Evolutionary conservation across 64 coral and sea anemone genomes (phyloP).

Genomic region (Montipora cactus): DNA sequence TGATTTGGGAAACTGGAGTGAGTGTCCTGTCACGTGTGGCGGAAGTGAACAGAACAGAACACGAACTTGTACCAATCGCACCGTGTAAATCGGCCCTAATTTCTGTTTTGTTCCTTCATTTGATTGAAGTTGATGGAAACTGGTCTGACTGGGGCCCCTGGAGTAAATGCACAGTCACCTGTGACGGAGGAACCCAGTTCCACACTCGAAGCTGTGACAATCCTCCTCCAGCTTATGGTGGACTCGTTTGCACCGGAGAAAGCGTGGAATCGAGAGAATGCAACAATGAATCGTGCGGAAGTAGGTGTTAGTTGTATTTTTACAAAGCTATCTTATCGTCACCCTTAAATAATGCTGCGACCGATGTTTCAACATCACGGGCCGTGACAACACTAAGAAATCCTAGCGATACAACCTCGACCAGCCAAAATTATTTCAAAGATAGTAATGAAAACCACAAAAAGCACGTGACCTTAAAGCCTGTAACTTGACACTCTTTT

Average conservation of each 20-base stretch:
- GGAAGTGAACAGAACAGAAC: slow-evolving; percentile 21
- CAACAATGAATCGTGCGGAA: slow-evolving; percentile 45
- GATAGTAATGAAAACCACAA: too few relatives aligned
- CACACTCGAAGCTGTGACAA: slow-evolving; percentile 47
- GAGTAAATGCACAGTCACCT: slow-evolving; percentile 56
- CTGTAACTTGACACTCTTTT: too few relatives aligned
- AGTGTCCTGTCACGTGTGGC: slow-evolving; percentile 50
- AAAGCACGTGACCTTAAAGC: too few relatives aligned
- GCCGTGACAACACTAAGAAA: too few relatives aligned
- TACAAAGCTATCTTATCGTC: neutral
- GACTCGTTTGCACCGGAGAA: slow-evolving; percentile 46
- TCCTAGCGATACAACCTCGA: too few relatives aligned
- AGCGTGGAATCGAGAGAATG: slow-evolving; percentile 34
- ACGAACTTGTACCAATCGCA: slow-evolving; percentile 45
- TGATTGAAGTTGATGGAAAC: slow-evolving; percentile 32
- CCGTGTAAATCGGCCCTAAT: neutral
- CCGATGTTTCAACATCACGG: too few relatives aligned
- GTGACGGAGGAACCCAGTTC: slow-evolving; percentile 47
- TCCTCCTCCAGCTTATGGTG: slow-evolving; percentile 36
- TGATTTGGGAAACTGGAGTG: slow-evolving; percentile 18
- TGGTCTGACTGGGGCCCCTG: slow-evolving; percentile 60
- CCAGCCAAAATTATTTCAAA: too few relatives aligned
- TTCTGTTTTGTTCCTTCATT: neutral
- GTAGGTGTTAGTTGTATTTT: neutral
- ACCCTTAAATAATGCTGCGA: too few relatives aligned